Evolutionary conservation across 2,888 invertebrate species (phyloP).

Genomic region (Lysandra coridon): DNA sequence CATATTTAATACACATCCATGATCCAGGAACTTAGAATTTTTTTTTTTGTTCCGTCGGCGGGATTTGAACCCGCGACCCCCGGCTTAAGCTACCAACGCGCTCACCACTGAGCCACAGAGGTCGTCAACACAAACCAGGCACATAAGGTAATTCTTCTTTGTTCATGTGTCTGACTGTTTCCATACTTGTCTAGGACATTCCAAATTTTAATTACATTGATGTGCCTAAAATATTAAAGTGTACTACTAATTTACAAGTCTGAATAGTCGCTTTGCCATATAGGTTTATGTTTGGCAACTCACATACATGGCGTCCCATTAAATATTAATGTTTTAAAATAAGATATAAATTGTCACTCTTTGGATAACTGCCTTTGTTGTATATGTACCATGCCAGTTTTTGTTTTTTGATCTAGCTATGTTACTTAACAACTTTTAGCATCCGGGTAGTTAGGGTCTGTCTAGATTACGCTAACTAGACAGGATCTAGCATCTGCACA

Average conservation of each 20-base stretch:
- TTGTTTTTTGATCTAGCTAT: neutral
- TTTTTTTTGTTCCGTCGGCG: too few species aligned
- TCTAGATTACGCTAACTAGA: too few species aligned
- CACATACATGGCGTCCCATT: slow-evolving; percentile 36
- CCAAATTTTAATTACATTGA: neutral
- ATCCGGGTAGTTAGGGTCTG: neutral
- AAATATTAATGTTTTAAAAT: slow-evolving; percentile 41
- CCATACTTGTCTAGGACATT: neutral
- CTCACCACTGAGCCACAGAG: too few species aligned
- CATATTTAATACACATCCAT: too few species aligned
- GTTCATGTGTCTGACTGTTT: neutral
- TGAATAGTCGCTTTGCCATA: slow-evolving; percentile 16
- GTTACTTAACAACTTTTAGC: too few species aligned
- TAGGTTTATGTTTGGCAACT: slow-evolving; percentile 25
- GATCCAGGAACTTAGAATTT: too few species aligned
- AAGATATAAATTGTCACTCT: neutral
- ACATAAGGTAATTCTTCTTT: neutral
- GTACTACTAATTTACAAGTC: neutral
- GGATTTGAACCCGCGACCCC: too few species aligned
- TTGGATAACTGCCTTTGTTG: neutral
- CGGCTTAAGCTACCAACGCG: too few species aligned
- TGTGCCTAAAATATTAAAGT: neutral
- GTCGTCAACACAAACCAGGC: neutral
- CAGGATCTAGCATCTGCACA: neutral
- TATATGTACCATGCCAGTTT: neutral